Conservation (phyloP, 2,888 invertebrate genomes). For the Rhagonycha lutea region DNA sequence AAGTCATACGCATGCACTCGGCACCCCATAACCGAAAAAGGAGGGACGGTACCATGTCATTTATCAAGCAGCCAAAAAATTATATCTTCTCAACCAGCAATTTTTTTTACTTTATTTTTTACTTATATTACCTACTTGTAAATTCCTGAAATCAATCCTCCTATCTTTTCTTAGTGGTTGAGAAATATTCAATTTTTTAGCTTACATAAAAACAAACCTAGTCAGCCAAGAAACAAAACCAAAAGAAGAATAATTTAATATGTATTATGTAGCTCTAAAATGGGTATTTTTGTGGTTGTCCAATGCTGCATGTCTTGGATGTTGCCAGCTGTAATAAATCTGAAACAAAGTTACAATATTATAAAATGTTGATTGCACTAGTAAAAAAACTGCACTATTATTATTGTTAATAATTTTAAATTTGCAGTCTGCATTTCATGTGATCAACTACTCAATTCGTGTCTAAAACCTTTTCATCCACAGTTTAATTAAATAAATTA, state of each 20-base stretch:
- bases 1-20: slow-evolving; percentile 44
- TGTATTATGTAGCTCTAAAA: slow-evolving; percentile 46
- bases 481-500: too few species aligned
- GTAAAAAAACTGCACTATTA: too few species aligned
- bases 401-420: too few species aligned
- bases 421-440: too few species aligned
- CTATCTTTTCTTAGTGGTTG: slow-evolving; percentile 4
- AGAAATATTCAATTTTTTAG: slow-evolving; percentile 4
- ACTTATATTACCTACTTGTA: neutral
- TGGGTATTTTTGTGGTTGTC: slow-evolving; percentile 45
- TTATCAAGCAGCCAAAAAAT: slow-evolving; percentile 14
- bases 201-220: slow-evolving; percentile 10
- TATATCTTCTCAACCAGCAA: slow-evolving; percentile 9
- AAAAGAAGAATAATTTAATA: slow-evolving; percentile 38
- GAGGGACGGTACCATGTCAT: slow-evolving; percentile 48
- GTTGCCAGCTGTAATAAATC: slow-evolving; percentile 49
- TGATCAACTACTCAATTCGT: too few species aligned
- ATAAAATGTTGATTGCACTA: neutral
- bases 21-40: slow-evolving; percentile 47
- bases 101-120: neutral
- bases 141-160: neutral
- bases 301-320: slow-evolving; percentile 42
- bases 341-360: slow-evolving; percentile 27
- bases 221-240: slow-evolving; percentile 30
- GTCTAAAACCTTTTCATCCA: too few species aligned